Evolutionary conservation across 35 echinoderm and acorn worm genomes (phyloP), one percentile per base, ranked within the genome.

Genomic region (Eucidaris tribuloides): DNA sequence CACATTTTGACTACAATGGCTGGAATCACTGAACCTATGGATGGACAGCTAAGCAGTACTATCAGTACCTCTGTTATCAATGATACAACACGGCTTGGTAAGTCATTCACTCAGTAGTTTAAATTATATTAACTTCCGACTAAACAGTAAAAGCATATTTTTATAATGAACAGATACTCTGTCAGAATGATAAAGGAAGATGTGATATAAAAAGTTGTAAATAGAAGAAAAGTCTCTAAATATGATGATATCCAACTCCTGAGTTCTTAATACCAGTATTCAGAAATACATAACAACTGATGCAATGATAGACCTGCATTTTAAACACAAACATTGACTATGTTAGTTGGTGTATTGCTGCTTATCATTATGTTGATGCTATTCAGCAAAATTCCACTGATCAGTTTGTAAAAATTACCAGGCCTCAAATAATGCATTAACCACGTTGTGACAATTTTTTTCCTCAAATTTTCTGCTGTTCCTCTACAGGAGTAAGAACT

Each of bases 1-100:
- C n/a, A n/a, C n/a, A n/a, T n/a, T n/a, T 52, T n/a, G 48, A 52
- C 48, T 11, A 74, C 68, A 38, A 74, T 74, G 68, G 68, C 68
- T 9, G 68, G 36, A 17, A 27, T 40, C 2, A 38, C 25, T 22
- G 68, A 74, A 27, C 22, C 44, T 4, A 74, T 40, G 7, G 33
- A 1, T 2, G 36, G 25, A 20, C 66, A 72, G 35, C 66, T 72
- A 39, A 72, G 66, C 66, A 72, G 66, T 72, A 43, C 33, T n/a
- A 72, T 72, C 33, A 72, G 66, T 43, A 72, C 66, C 6, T 40
- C 33, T 11, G 43, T 39, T n/a, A 72, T 72, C n/a, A 72, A 72
- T 72, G 66, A 72, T 72, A 72, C 66, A 2, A 72, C 66, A 72
- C 36, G 66, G 43, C 20, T 9, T 0, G 36, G 66, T 72, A 35